Percentiles rank a stretch among this genome's conserved stretches.
Evolutionary conservation across 2,113 vertebrate species (phyloP).

Genomic region (Rallus limicola): DNA sequence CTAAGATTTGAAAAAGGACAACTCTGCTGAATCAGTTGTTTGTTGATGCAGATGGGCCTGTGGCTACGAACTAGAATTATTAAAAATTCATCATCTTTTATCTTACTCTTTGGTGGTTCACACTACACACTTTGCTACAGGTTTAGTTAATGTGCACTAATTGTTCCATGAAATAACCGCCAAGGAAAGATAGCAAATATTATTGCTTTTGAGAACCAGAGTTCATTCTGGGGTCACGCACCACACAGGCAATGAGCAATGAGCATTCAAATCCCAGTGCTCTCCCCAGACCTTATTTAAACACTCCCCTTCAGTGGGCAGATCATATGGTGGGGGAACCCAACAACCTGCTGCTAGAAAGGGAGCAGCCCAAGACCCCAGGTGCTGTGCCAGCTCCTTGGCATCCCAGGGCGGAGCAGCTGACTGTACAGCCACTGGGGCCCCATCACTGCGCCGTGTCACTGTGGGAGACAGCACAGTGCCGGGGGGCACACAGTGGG

Average conservation of each 20-base stretch:
- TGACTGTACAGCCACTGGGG: rapidly evolving
- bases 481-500: background rate
- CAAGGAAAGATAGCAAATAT: conserved; percentile 4
- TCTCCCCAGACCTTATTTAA: background rate
- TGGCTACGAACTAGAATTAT: background rate
- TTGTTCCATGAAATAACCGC: conserved; percentile 17
- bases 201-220: background rate
- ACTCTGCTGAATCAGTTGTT: conserved; percentile 16
- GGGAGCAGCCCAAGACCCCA: background rate
- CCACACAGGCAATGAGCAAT: background rate
- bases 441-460: background rate
- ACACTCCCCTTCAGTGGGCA: background rate
- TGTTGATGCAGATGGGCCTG: background rate
- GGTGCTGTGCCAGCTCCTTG: background rate
- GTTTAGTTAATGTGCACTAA: conserved; percentile 11
- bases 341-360: background rate
- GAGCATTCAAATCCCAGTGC: background rate
- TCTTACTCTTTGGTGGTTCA: background rate
- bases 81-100: conserved; percentile 31
- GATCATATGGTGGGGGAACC: background rate
- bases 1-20: background rate
- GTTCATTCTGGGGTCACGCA: background rate
- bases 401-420: background rate
- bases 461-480: background rate
- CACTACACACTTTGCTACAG: background rate